phyloP scores from a whole-genome alignment of 2,888 invertebrate species.

The Thumatha senex region DNA sequence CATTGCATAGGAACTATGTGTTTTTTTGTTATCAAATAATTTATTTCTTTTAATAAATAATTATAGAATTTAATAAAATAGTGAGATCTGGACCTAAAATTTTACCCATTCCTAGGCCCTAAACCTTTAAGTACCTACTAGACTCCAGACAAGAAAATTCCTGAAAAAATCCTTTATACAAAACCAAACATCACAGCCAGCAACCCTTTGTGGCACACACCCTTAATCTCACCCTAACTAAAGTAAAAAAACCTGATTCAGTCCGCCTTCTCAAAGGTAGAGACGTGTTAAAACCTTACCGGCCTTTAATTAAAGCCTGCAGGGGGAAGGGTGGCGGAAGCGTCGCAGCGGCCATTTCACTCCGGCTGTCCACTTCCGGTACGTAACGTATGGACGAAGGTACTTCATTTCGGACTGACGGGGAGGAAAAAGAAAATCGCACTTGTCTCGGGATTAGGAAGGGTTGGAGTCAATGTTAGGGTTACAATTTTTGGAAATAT shows the following conservation, averaged over 20 bases:
- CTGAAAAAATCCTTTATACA: conserved; percentile 20
- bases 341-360: conserved; percentile 61
- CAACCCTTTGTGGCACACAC: conserved; percentile 40
- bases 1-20: too few relatives aligned
- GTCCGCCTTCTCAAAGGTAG: conserved; percentile 64
- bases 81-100: too few relatives aligned
- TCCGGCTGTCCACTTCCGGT: conserved; percentile 72
- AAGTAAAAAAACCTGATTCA: conserved; percentile 43
- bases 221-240: conserved; percentile 40
- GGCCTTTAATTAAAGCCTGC: conserved; percentile 77
- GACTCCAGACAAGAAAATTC: conserved; percentile 5
- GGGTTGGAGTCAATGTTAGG: conserved; percentile 39
- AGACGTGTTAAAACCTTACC: conserved; percentile 79
- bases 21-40: too few relatives aligned
- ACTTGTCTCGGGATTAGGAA: conserved; percentile 55
- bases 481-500: conserved; percentile 4
- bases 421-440: conserved; percentile 67
- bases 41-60: too few relatives aligned
- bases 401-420: conserved; percentile 76
- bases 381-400: conserved; percentile 67
- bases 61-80: too few relatives aligned
- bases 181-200: conserved; percentile 39
- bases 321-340: conserved; percentile 45
- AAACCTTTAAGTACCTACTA: conserved; percentile 3
- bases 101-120: too few relatives aligned